Conservation (phyloP, 2,113 vertebrate species). For the Pluvialis apricaria region DNA sequence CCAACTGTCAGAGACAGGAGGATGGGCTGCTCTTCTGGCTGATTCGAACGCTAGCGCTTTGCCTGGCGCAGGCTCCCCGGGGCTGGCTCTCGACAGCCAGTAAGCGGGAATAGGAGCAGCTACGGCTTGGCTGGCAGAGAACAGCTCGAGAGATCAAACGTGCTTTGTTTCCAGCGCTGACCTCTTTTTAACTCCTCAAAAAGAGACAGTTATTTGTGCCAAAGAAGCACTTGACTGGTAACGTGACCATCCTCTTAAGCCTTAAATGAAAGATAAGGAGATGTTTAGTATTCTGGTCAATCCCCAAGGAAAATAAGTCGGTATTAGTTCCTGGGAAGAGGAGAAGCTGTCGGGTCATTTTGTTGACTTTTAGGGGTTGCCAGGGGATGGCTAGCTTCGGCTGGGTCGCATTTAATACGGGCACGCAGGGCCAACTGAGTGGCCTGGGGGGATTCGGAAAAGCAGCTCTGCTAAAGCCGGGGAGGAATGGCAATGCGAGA, state of each 20-base stretch:
- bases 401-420: neutral
- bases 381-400: neutral
- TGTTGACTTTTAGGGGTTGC: neutral
- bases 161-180: neutral
- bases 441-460: neutral
- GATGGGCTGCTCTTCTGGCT: neutral
- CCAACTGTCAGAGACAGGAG: accelerated
- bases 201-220: neutral
- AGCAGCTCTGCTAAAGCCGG: neutral
- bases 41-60: neutral
- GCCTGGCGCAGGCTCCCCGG: neutral
- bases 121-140: neutral
- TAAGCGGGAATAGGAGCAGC: neutral
- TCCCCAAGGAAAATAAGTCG: neutral
- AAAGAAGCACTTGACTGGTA: neutral
- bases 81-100: neutral
- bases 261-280: neutral
- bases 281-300: neutral
- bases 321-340: neutral
- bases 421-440: too few relatives aligned
- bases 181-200: neutral
- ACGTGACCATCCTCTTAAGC: neutral
- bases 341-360: neutral
- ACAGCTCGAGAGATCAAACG: neutral
- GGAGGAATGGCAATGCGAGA: neutral